These are phyloP conservation scores for Rhagium mordax DNA, from an alignment of 2,888 invertebrate genomes.

Conservation along the genomic window DNA sequence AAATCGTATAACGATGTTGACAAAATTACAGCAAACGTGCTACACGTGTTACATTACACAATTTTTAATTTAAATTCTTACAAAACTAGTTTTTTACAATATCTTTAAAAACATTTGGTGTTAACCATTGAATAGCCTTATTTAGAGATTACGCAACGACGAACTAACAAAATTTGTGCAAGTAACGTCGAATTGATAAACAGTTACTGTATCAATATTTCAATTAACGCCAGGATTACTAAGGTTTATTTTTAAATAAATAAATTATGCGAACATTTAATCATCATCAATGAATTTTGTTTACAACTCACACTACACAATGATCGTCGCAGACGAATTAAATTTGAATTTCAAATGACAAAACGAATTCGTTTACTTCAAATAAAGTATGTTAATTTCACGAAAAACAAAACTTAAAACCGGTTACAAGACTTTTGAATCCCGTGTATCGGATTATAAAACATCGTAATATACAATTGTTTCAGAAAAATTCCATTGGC, in stretches of 20 bases:
- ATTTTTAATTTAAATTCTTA: conserved; percentile 3
- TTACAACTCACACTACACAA: conserved; percentile 4
- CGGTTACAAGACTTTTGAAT: no score
- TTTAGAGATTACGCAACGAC: not conserved
- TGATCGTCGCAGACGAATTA: not conserved
- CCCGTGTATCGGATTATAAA: no score
- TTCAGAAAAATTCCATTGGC: no score
- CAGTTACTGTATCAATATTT: not conserved
- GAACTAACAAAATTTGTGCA: not conserved
- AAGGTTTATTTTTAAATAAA: conserved; percentile 14
- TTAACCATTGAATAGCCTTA: not conserved
- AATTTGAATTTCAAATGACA: conserved; percentile 25
- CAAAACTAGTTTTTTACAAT: not conserved
- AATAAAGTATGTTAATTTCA: conserved; percentile 16
- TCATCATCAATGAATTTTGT: conserved; percentile 9
- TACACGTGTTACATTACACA: not conserved
- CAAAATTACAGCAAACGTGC: not conserved
- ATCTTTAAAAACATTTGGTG: not conserved
- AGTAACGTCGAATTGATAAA: not conserved
- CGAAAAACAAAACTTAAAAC: no score
- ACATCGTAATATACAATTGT: no score
- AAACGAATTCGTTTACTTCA: conserved; percentile 5
- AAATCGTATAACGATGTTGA: not conserved
- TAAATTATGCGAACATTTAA: not conserved
- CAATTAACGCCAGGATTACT: conserved; percentile 8